Base-by-base conservation (phyloP, 2,888 invertebrate species). In the Encarsia formosa region DNA sequence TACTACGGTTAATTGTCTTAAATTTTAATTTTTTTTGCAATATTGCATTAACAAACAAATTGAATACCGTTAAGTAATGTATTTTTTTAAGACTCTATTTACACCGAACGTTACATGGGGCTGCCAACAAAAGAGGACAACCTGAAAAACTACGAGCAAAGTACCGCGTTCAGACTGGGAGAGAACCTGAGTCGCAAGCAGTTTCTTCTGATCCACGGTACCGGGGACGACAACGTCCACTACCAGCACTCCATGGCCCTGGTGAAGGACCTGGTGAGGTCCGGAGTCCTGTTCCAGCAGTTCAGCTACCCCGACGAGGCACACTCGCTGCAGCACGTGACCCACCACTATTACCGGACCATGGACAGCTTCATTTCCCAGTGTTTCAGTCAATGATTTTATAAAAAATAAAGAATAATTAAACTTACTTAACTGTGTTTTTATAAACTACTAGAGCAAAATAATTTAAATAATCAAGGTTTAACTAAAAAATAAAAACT, bases 21-120 rank as follows among this genome's bases (percentile, higher is more conserved):
- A 13, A 29, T 29, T 8, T 9, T 29, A 13, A 29, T 29, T 35
- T 15, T 13, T 13, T 9, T 35, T 35, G 35, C 4, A 35, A 9
- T 13, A 18, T 35, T 3, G n/a, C 5, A 35, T 15, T 15, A 15
- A 9, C 15, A 15, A 35, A 11, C 5, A 35, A 16, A 15, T 16
- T 35, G 8, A 29, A 13, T 29, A 9, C 9, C 16, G 15, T 13
- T 35, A n/a, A 15, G 6, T 35, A 9, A 9, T 3, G 5, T 9
- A 9, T 11, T 8, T 23, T 42, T 68, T 69, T 16, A 68, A 95
- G 94, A 96, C 74, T 84, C 95, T 5, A 90, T 92, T 55, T 96
- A 95, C 73, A 93, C 95, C 0, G 96, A 97, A 72, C 79, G 95
- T 5, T 94, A 87, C 70, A 94, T 96, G 95, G 92, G 90, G 13